Conservation (phyloP, 2,888 invertebrate species). For the Aporophyla lueneburgensis region DNA sequence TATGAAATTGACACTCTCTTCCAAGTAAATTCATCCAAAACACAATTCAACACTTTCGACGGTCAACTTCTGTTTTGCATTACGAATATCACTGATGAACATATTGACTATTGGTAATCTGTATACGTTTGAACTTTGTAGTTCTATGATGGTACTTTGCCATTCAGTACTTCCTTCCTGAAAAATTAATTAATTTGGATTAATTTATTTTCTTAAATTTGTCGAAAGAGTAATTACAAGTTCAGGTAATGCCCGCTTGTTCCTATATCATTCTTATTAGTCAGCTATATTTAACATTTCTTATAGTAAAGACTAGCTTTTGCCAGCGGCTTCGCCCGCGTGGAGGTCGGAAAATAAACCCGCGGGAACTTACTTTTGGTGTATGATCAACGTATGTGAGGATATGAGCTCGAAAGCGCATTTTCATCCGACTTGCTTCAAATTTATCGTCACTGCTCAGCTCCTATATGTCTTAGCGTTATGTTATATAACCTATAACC, state of each 20-base stretch:
- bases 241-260: neutral
- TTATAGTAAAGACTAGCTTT: no score
- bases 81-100: slow-evolving; percentile 63
- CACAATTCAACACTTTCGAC: slow-evolving; percentile 69
- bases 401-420: no score
- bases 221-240: no score
- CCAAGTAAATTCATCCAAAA: slow-evolving; percentile 57
- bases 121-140: slow-evolving; percentile 51
- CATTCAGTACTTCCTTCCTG: slow-evolving; percentile 44
- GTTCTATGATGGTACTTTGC: slow-evolving; percentile 50
- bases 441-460: no score
- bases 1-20: neutral
- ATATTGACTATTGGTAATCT: slow-evolving; percentile 70
- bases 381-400: no score
- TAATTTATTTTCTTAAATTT: neutral
- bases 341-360: no score
- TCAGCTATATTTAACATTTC: neutral
- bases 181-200: slow-evolving; percentile 19
- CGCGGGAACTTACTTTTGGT: no score
- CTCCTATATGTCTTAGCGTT: no score
- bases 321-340: no score
- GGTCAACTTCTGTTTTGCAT: slow-evolving; percentile 55
- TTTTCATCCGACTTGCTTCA: no score
- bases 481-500: no score
- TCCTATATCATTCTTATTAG: neutral